These are phyloP conservation scores for Anthoscopus minutus DNA, from an alignment of 2,113 vertebrate genomes.

Conservation along the genomic window DNA sequence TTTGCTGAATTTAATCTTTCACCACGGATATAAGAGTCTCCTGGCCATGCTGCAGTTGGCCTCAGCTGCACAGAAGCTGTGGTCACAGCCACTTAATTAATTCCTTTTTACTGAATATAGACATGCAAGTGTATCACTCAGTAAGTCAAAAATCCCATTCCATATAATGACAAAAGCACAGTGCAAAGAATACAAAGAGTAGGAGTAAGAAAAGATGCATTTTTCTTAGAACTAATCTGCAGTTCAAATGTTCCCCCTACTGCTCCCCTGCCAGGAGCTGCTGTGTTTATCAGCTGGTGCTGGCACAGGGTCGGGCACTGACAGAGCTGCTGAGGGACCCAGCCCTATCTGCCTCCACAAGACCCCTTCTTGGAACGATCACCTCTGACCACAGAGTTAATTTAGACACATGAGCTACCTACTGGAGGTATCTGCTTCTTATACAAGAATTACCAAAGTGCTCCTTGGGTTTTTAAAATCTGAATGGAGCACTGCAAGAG, in stretches of 20 bases:
- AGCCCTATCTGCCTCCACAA: background rate
- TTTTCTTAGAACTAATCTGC: background rate
- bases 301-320: rapidly evolving
- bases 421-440: background rate
- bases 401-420: background rate
- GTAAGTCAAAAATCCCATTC: background rate
- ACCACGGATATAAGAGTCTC: background rate
- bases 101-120: background rate
- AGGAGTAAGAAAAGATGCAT: background rate
- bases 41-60: background rate
- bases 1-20: conserved; percentile 2
- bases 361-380: background rate
- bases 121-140: background rate
- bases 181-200: background rate
- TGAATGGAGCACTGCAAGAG: background rate
- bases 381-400: background rate
- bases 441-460: background rate
- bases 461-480: background rate
- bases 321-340: background rate
- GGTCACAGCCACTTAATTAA: background rate
- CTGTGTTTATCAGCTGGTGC: background rate
- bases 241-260: background rate
- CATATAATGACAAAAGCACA: background rate
- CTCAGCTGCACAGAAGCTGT: background rate
- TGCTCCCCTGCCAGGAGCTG: background rate